A percentile compares a stretch with the other conserved stretches of the same genome.
Evolutionary conservation across 2,797 vertebrate genomes (phyloP).

Genomic region (Ambastaia sidthimunki): DNA sequence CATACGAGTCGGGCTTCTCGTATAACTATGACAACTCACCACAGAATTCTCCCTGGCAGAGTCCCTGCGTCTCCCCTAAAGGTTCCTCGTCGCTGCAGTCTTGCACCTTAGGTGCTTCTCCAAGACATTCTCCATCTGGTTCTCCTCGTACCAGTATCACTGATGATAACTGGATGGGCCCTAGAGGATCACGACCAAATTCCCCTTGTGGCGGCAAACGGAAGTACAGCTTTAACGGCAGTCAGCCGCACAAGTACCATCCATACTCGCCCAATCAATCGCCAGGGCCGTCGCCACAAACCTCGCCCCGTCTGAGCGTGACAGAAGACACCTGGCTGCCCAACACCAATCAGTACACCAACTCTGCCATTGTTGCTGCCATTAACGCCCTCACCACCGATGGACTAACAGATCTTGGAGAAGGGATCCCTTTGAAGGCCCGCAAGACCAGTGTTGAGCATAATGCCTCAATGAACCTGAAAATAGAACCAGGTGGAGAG

Average conservation of each 20-base stretch:
- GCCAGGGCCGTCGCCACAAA: slow-evolving; percentile 86
- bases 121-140: slow-evolving; percentile 85
- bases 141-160: slow-evolving; percentile 87
- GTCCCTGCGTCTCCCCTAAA: slow-evolving; percentile 92
- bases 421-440: slow-evolving; percentile 91
- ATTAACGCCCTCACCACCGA: slow-evolving; percentile 97
- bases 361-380: slow-evolving; percentile 94
- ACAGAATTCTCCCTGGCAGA: slow-evolving; percentile 97
- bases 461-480: slow-evolving; percentile 83
- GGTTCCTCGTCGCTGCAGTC: slow-evolving; percentile 84
- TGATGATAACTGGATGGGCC: slow-evolving; percentile 87
- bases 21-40: slow-evolving; percentile 91
- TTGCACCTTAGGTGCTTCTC: slow-evolving; percentile 82
- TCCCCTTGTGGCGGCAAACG: slow-evolving; percentile 93
- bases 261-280: slow-evolving; percentile 88
- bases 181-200: slow-evolving; percentile 81
- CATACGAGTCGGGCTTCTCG: slow-evolving; percentile 92
- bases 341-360: slow-evolving; percentile 95
- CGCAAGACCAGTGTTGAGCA: slow-evolving; percentile 88
- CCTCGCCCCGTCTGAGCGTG: slow-evolving; percentile 89
- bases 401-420: slow-evolving; percentile 84
- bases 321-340: slow-evolving; percentile 91
- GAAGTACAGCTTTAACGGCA: slow-evolving; percentile 90
- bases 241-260: slow-evolving; percentile 73
- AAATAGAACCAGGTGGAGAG: slow-evolving; percentile 87